Evolutionary conservation across 2,888 invertebrate species (phyloP).

Genomic region (Tenthredo amoena): DNA sequence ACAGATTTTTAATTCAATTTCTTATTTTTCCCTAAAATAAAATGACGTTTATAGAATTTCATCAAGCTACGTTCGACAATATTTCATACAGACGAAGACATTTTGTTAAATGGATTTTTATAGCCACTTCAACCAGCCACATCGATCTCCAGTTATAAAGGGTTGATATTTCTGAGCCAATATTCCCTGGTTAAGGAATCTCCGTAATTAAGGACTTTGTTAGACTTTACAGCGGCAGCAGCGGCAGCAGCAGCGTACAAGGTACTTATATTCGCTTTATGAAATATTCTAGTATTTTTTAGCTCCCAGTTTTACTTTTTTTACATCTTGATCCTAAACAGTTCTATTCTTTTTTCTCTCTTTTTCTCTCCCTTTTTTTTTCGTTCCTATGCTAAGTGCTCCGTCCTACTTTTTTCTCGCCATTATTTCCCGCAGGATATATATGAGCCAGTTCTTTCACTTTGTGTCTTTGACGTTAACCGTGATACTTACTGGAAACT

Average conservation of each 20-base stretch:
- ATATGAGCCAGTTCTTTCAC: constrained; percentile 9
- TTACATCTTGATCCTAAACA: not conserved
- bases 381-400: not conserved
- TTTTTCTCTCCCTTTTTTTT: not conserved
- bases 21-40: not conserved
- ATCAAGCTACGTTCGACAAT: not conserved
- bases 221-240: not conserved
- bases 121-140: not conserved
- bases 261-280: not conserved
- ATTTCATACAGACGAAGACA: not conserved
- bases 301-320: not conserved
- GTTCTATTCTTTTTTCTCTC: not conserved
- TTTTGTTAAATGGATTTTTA: not conserved
- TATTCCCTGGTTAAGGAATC: constrained; percentile 3
- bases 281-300: constrained; percentile 25
- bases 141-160: not conserved
- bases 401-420: constrained; percentile 4
- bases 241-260: not conserved
- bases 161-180: constrained; percentile 4
- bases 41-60: not conserved
- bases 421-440: not conserved
- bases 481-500: not conserved
- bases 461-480: not conserved
- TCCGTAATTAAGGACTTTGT: constrained; percentile 9
- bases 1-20: not conserved